These are phyloP conservation scores for Electrona antarctica DNA, from an alignment of 2,113 vertebrate species.

Conservation along the genomic window DNA sequence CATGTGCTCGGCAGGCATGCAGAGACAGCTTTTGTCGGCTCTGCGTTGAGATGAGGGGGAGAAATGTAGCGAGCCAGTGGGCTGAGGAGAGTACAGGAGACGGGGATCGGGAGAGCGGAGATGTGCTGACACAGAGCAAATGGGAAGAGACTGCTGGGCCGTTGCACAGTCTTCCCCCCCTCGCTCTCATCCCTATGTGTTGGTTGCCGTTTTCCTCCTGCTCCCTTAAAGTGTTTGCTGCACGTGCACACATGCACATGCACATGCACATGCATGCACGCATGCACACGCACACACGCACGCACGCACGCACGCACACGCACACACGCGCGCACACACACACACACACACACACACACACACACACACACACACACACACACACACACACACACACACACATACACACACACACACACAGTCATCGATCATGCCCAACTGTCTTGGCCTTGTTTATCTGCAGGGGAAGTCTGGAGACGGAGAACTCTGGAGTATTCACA, in stretches of 20 bases:
- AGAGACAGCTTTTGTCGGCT: slow-evolving; percentile 25
- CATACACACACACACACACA: background rate
- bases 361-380: background rate
- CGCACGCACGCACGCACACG: no score
- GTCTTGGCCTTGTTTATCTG: slow-evolving; percentile 31
- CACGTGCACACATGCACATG: background rate
- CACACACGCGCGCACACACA: background rate
- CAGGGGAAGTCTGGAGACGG: slow-evolving; percentile 18
- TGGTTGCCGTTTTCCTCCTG: slow-evolving; percentile 2
- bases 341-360: background rate
- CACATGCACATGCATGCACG: background rate
- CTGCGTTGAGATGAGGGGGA: slow-evolving; percentile 34
- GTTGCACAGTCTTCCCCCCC: slow-evolving; percentile 6
- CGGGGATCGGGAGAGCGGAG: slow-evolving; percentile 1
- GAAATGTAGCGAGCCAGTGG: slow-evolving; percentile 1
- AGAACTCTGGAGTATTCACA: slow-evolving; percentile 6
- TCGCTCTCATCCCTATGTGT: background rate
- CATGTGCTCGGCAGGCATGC: slow-evolving; percentile 35
- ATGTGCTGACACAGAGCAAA: slow-evolving; percentile 46
- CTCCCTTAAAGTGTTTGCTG: slow-evolving; percentile 18
- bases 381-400: background rate
- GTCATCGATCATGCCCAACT: slow-evolving; percentile 19
- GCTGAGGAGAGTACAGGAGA: slow-evolving; percentile 16
- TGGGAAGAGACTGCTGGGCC: slow-evolving; percentile 33
- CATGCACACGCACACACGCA: background rate